Percentiles rank a stretch among this genome's conserved stretches.
These are phyloP conservation scores for Eupsittula cactorum DNA, from an alignment of 2,113 vertebrate genomes.

Conservation along the genomic window DNA sequence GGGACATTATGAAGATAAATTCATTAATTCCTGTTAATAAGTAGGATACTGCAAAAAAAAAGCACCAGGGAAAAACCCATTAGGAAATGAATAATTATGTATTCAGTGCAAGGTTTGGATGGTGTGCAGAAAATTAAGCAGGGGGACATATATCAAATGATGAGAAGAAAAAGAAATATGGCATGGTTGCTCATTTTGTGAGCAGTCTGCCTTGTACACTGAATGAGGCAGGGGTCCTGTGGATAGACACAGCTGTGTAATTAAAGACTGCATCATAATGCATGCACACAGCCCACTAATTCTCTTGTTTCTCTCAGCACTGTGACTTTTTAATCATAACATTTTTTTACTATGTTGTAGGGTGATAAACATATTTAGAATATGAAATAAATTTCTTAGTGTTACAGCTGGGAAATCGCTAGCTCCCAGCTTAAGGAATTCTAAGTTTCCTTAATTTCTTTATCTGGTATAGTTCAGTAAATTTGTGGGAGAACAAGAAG, in stretches of 20 bases:
- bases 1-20: conserved; percentile 57
- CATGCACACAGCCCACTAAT: not conserved
- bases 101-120: conserved; percentile 20
- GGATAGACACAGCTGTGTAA: not conserved
- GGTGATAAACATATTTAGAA: not conserved
- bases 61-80: conserved; percentile 31
- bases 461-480: not conserved
- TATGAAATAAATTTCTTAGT: not conserved
- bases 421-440: not conserved
- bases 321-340: not conserved
- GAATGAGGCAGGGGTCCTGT: not conserved
- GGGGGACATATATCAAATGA: not conserved
- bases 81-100: conserved; percentile 53
- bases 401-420: not conserved
- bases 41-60: conserved; percentile 7
- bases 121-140: conserved; percentile 2
- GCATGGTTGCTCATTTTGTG: not conserved
- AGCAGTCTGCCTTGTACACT: not conserved
- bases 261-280: not conserved
- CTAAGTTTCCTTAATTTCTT: not conserved
- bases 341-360: not conserved
- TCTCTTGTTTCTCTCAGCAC: not conserved
- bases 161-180: conserved; percentile 19
- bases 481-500: not conserved
- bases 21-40: conserved; percentile 61